Evolutionary conservation across 1,140 invertebrate species (phyloP).

Genomic region (Magallana gigas): DNA sequence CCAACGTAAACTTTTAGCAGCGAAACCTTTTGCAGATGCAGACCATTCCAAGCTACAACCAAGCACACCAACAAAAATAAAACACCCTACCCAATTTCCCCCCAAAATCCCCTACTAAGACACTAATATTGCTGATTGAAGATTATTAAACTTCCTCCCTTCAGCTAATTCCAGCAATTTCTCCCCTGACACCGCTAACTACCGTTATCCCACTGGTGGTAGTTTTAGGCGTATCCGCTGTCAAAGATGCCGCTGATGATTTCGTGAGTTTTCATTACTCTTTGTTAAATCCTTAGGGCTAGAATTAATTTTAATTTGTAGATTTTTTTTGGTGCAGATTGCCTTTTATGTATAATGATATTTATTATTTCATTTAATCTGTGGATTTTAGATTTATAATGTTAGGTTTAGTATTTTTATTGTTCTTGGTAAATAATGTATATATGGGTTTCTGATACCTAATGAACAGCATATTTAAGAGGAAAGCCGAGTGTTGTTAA

Average conservation of each 20-base stretch:
- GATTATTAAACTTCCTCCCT: conserved; percentile 26
- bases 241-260: conserved; percentile 99
- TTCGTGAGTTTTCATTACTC: conserved; percentile 88
- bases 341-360: no score
- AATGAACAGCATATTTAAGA: no score
- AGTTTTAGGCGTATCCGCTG: conserved; percentile 95
- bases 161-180: conserved; percentile 97
- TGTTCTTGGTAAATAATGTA: no score
- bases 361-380: no score
- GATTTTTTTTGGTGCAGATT: not conserved
- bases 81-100: no score
- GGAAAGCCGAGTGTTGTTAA: no score
- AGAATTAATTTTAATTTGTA: not conserved
- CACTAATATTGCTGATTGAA: not conserved
- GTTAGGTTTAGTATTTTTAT: no score
- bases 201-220: conserved; percentile 98
- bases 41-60: not conserved
- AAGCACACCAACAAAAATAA: not conserved
- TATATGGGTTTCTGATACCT: no score
- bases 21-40: conserved; percentile 2
- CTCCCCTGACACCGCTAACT: conserved; percentile 97
- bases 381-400: no score
- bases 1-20: not conserved
- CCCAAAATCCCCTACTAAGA: no score
- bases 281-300: not conserved